phyloP scores from a whole-genome alignment of 2,797 vertebrate species.

The Onychomys leucogaster region DNA sequence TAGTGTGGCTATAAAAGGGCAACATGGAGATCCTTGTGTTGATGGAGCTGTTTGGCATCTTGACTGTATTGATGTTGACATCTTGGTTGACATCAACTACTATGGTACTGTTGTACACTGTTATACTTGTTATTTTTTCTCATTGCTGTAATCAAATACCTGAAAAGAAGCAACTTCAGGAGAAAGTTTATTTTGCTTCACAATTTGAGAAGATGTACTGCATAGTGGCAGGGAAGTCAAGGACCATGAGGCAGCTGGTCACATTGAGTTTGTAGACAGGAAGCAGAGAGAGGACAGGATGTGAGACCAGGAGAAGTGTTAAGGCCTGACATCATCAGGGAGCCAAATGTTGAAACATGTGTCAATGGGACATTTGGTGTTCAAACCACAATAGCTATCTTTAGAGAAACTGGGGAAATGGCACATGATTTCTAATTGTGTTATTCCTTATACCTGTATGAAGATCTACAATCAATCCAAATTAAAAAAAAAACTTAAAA shows the following conservation, averaged over 20 bases:
- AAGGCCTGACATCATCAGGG: not conserved
- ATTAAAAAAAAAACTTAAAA: not conserved
- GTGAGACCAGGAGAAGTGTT: not conserved
- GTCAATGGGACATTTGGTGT: not conserved
- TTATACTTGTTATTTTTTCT: not conserved
- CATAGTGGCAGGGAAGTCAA: not conserved
- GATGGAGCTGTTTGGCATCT: not conserved
- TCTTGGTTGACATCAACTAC: not conserved
- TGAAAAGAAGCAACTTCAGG: not conserved
- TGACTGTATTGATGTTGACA: not conserved
- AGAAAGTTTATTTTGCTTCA: not conserved
- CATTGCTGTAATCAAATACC: not conserved
- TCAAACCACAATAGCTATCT: not conserved
- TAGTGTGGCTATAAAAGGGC: constrained; percentile 3
- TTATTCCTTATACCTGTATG: constrained; percentile 34
- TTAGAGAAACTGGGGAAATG: constrained; percentile 21
- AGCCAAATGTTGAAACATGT: not conserved
- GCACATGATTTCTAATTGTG: constrained; percentile 17
- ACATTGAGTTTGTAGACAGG: not conserved
- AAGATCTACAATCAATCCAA: not conserved
- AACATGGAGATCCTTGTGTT: not conserved
- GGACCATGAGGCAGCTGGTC: not conserved
- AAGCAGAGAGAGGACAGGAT: not conserved
- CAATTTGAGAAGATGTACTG: not conserved
- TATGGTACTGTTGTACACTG: not conserved